Percentiles rank a stretch among this genome's conserved stretches.
phyloP scores from a whole-genome alignment of 2,797 vertebrate species.

The Chaunax sp. region DNA sequence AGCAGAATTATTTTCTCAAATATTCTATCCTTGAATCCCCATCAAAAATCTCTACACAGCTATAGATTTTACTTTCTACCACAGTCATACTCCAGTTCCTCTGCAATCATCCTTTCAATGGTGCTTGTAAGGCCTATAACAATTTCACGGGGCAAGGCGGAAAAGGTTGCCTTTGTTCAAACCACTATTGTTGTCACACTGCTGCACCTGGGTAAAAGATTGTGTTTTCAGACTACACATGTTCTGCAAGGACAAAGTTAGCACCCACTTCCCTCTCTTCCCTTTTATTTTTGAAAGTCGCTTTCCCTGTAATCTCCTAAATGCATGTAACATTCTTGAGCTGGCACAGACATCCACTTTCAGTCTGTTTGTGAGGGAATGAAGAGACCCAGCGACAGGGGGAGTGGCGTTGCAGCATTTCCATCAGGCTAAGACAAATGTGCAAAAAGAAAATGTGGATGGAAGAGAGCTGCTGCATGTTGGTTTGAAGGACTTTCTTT shows the following conservation, averaged over 20 bases:
- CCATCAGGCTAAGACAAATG: constrained; percentile 29
- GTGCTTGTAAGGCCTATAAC: constrained; percentile 62
- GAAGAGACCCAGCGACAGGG: constrained; percentile 22
- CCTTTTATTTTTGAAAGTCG: constrained; percentile 72
- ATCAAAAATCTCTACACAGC: constrained; percentile 31
- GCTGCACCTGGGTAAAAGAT: constrained; percentile 80
- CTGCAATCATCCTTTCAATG: constrained; percentile 64
- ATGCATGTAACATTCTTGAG: constrained; percentile 51
- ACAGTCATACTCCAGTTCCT: constrained; percentile 39
- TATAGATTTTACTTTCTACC: constrained; percentile 52
- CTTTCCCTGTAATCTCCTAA: constrained; percentile 65
- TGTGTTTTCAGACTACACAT: constrained; percentile 74
- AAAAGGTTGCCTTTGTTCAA: constrained; percentile 75
- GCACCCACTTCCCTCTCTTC: constrained; percentile 63
- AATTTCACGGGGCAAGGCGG: constrained; percentile 64
- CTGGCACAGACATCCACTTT: constrained; percentile 56
- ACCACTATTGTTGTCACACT: constrained; percentile 69
- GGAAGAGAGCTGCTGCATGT: constrained; percentile 2
- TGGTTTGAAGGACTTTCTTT: constrained; percentile 33
- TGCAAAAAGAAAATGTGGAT: neutral
- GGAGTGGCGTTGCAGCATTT: constrained; percentile 21
- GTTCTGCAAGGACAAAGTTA: constrained; percentile 80
- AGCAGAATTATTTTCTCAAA: constrained; percentile 37
- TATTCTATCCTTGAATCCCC: constrained; percentile 54
- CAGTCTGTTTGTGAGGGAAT: constrained; percentile 56